These are phyloP conservation scores for Eucidaris tribuloides DNA, from an alignment of 35 echinoderm and acorn worm species.

Conservation along the genomic window DNA sequence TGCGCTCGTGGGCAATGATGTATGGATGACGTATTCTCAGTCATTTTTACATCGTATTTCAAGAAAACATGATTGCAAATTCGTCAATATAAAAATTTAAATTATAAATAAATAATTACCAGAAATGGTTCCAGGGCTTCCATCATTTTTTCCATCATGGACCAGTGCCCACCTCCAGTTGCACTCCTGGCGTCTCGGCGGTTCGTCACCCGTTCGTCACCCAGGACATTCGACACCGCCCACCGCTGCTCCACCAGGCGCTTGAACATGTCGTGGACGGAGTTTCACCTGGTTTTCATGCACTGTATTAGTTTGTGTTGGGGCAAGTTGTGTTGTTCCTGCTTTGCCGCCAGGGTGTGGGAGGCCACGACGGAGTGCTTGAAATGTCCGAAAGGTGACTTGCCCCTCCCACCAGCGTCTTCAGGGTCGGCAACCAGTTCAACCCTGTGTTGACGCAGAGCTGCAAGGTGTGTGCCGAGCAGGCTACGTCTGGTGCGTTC, in stretches of 20 bases:
- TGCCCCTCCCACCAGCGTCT: not conserved
- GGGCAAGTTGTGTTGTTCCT: slow-evolving; percentile 9
- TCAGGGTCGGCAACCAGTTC: too few species aligned
- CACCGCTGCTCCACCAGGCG: slow-evolving; percentile 20
- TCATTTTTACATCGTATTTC: too few species aligned
- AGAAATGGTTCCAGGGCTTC: slow-evolving; percentile 21
- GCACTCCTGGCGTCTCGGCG: not conserved
- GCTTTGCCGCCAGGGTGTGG: slow-evolving; percentile 28
- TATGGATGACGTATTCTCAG: too few species aligned
- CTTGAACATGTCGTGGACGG: not conserved
- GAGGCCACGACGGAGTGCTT: slow-evolving; percentile 18
- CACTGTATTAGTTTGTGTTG: slow-evolving; percentile 3
- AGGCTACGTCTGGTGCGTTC: not conserved
- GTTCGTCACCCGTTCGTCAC: not conserved
- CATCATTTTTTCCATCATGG: not conserved
- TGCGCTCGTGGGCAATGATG: too few species aligned
- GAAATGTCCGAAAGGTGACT: slow-evolving; percentile 7
- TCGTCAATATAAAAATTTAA: too few species aligned
- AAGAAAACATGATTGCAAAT: too few species aligned
- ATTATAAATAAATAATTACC: too few species aligned
- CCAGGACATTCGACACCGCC: slow-evolving; percentile 18
- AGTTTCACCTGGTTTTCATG: slow-evolving; percentile 39
- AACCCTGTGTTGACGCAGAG: too few species aligned
- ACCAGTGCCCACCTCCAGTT: slow-evolving; percentile 11
- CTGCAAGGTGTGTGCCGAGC: slow-evolving; percentile 48